Evolutionary conservation across 2,113 vertebrate species (phyloP), one percentile per base, ranked within the genome.

Genomic region (Lonchura striata): DNA sequence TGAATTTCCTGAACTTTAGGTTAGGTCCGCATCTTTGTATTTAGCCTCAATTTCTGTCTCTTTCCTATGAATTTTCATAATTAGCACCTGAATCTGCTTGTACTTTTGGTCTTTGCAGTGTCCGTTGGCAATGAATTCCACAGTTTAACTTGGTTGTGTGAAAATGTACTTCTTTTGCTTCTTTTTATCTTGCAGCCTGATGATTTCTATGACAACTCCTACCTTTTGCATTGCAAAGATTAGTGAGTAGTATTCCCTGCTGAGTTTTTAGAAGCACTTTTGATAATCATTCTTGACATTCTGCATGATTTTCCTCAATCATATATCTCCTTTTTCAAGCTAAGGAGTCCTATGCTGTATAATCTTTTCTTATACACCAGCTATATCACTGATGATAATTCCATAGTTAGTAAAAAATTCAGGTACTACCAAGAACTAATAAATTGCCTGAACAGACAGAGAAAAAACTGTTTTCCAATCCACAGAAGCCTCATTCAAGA

Each of bases 231-330:
- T 70, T 78, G 91, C 44, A 83, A 90, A 86, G 60, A 88, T 66
- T 61, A 72, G 75, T 57, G 82, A 86, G 30, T 81, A 86, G 72
- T 91, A 82, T 60, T 95, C 82, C 85, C 90, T 1, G 6, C 59
- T 92, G 88, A 75, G 56, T 81, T 92, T 95, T 92, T 78, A 86
- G 86, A 92, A 88, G 56, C 76, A 90, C 35, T 96, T 92, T 52
- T 83, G 56, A 65, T 95, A 94, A 92, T 92, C 5, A 66, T 88
- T 94, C 72, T 83, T 94, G 92, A 94, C 77, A 92, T 88, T 82
- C 52, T 87, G 57, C 50, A 41, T 81, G 88, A 71, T 93, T 92
- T 92, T 88, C 35, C 52, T 94, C 94, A 94, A 74, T 88, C 76
- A 63, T 19, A 3, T 49, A 44, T 65, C 68, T 95, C 24, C 7